Evolutionary conservation across 2,888 invertebrate species (phyloP), one percentile per base, ranked within the genome.

Genomic region (Amblyjoppa proteus): DNA sequence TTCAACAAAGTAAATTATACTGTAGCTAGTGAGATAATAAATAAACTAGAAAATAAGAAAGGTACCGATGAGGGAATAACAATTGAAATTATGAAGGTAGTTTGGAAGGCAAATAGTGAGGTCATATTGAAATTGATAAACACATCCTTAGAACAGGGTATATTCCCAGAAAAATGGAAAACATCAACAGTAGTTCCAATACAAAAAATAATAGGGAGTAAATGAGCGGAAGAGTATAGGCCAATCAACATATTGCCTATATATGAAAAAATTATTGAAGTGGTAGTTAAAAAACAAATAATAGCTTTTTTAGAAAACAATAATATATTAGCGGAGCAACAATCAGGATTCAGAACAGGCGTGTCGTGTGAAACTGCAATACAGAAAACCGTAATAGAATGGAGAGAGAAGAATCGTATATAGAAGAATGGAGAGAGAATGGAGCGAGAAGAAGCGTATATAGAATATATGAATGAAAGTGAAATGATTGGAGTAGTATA

Each of bases 301-400:
- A 73, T 64, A 2, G 49, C 53, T 1, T 81, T 70, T 9, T 7
- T 81, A 11, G 69, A 75, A 31, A 45, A 13, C n/a, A 77, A 83
- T 69, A 31, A 81, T 56, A 56, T 81, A 28, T n/a, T 81, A 51
- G 11, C 41, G n/a, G 45, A 84, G 0, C 49, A 84, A 13, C 81
- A 81, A 41, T 83, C 77, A 16, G 84, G 87, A 2, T 85, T 86
- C 51, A 49, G 85, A 64, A 45, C 31, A 34, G 25, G 20, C 20
- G 31, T 74, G n/a, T 87, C 84, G 1, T 87, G 84, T 70, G 85
- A 87, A 70, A 84, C 64, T 4, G 85, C 79, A 20, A 31, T 87
- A n/a, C 83, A 87, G 25, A 49, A 45, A 0, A 64, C 76, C 4
- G 49, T 84, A 3, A 77, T 53, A 16, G 81, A 87, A 49, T 87